phyloP scores from a whole-genome alignment of 92 coral and sea anemone species.

The Palythoa caribaeorum region DNA sequence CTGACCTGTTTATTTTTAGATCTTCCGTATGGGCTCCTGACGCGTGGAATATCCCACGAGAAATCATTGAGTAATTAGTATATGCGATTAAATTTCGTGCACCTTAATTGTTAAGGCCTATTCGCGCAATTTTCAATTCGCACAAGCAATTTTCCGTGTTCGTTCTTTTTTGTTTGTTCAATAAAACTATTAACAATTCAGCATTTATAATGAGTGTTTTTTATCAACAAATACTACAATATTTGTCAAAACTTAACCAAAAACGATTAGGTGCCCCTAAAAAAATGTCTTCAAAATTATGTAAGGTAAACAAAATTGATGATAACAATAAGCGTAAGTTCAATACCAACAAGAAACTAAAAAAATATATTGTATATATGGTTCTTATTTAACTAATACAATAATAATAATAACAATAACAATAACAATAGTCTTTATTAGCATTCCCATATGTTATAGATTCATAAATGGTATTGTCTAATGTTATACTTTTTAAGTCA shows the following conservation, averaged over 20 bases:
- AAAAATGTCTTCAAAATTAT: not conserved
- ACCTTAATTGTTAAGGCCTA: constrained; percentile 2
- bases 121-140: constrained; percentile 38
- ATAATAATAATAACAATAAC: no score
- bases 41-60: no score
- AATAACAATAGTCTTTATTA: no score
- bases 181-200: constrained; percentile 15
- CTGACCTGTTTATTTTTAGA: no score
- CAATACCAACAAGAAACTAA: constrained; percentile 51
- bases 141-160: not conserved
- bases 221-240: not conserved
- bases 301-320: no score
- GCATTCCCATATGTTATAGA: no score
- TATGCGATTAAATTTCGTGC: constrained; percentile 37
- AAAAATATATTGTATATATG: not conserved
- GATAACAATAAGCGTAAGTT: constrained; percentile 22
- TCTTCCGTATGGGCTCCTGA: no score
- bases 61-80: no score
- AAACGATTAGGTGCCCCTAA: not conserved
- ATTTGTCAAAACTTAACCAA: no score
- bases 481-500: constrained; percentile 49
- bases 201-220: constrained; percentile 15
- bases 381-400: no score
- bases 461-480: constrained; percentile 44
- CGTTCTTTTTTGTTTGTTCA: not conserved